These are phyloP conservation scores for Galemys pyrenaicus DNA, from an alignment of 2,113 vertebrate genomes.

Conservation along the genomic window DNA sequence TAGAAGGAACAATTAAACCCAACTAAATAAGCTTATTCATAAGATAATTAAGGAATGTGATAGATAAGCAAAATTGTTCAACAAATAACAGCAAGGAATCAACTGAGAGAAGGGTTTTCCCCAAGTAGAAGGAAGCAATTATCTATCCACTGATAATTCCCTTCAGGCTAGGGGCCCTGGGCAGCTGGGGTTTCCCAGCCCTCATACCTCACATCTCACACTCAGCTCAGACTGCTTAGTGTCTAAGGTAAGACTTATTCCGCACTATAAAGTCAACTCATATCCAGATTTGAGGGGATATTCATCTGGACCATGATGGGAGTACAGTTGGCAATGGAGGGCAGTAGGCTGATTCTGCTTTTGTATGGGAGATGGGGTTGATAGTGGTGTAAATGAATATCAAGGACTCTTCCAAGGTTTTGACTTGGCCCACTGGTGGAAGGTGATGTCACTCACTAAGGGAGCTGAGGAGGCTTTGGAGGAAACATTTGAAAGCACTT, in stretches of 20 bases:
- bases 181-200: not conserved
- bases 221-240: not conserved
- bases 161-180: fast-evolving
- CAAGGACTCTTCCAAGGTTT: not conserved
- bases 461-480: not conserved
- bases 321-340: not conserved
- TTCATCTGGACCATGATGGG: not conserved
- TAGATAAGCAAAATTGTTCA: not conserved
- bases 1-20: not conserved
- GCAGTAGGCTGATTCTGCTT: not conserved
- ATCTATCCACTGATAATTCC: not conserved
- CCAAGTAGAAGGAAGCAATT: not conserved
- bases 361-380: not conserved
- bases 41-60: not conserved
- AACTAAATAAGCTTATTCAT: not conserved
- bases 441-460: not conserved
- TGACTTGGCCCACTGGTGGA: not conserved
- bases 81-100: not conserved
- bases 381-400: not conserved
- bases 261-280: not conserved
- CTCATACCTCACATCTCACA: not conserved
- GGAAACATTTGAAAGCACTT: not conserved
- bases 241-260: not conserved
- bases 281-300: not conserved
- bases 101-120: not conserved